phyloP scores from a whole-genome alignment of 2,888 invertebrate genomes.

The Caenorhabditis sinica region DNA sequence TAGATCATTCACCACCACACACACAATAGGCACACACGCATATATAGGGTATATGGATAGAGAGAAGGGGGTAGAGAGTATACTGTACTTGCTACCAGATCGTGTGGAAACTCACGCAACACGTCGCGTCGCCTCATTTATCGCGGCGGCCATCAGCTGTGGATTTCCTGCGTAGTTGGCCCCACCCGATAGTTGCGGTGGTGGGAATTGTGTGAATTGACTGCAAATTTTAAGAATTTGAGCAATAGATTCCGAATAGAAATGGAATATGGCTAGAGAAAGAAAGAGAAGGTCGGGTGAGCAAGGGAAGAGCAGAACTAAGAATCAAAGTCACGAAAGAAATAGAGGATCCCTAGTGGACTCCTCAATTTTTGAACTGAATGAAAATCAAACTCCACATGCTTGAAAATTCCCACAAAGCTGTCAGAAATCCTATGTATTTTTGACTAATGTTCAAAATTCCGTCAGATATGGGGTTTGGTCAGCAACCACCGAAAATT shows the following conservation, averaged over 20 bases:
- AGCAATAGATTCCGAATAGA: neutral
- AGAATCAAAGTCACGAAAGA: too few relatives aligned
- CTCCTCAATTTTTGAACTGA: too few relatives aligned
- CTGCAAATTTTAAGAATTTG: conserved; percentile 17
- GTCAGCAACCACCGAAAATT: neutral
- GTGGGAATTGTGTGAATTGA: conserved; percentile 53
- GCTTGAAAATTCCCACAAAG: neutral
- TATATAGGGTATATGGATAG: neutral
- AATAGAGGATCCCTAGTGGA: too few relatives aligned
- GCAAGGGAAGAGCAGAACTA: neutral
- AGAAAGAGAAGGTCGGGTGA: neutral
- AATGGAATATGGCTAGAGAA: neutral
- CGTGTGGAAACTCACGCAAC: conserved; percentile 60
- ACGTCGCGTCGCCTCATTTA: conserved; percentile 66
- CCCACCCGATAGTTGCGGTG: conserved; percentile 59
- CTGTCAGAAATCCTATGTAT: too few relatives aligned
- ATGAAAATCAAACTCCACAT: neutral
- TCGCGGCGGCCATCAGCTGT: conserved; percentile 68
- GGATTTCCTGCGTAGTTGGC: conserved; percentile 62
- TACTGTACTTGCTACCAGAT: neutral
- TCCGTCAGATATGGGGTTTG: neutral
- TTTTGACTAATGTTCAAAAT: neutral
- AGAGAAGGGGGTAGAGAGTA: neutral
- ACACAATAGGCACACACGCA: neutral
- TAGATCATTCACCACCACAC: neutral